A percentile compares a stretch with the other conserved stretches of the same genome.
Conservation (phyloP, 2,113 vertebrate genomes). For the Ameiurus melas region DNA sequence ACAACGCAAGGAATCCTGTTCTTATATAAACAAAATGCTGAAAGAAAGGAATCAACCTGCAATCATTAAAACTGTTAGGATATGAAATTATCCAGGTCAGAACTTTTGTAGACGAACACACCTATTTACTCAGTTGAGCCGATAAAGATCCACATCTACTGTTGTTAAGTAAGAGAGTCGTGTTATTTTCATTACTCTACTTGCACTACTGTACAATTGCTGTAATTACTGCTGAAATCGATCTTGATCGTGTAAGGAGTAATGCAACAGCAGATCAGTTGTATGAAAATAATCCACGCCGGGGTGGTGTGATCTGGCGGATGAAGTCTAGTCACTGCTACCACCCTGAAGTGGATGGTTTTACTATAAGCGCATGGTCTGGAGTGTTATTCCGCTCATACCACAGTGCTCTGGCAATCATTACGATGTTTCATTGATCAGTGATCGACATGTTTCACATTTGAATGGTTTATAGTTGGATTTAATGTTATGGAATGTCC, state of each 20-base stretch:
- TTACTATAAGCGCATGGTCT: neutral
- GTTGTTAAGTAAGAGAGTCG: neutral
- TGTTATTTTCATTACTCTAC: neutral
- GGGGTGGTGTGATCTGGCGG: neutral
- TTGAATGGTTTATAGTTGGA: no score
- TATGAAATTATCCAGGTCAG: neutral
- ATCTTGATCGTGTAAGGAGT: neutral
- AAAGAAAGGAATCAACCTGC: neutral
- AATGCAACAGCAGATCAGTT: no score
- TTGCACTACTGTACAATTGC: neutral
- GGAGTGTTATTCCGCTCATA: neutral
- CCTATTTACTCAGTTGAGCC: neutral
- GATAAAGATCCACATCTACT: neutral
- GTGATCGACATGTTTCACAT: no score
- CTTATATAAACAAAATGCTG: neutral
- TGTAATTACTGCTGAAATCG: neutral
- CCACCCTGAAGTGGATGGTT: neutral
- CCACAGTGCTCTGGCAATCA: no score
- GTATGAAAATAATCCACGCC: neutral
- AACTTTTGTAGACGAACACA: neutral
- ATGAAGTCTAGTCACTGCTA: neutral
- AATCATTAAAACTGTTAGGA: neutral
- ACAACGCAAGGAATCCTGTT: neutral
- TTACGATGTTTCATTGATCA: no score
- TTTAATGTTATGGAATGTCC: no score